A percentile compares a stretch with the other conserved stretches of the same genome.
phyloP scores from a whole-genome alignment of 2,797 vertebrate genomes.

The Cygnus olor region DNA sequence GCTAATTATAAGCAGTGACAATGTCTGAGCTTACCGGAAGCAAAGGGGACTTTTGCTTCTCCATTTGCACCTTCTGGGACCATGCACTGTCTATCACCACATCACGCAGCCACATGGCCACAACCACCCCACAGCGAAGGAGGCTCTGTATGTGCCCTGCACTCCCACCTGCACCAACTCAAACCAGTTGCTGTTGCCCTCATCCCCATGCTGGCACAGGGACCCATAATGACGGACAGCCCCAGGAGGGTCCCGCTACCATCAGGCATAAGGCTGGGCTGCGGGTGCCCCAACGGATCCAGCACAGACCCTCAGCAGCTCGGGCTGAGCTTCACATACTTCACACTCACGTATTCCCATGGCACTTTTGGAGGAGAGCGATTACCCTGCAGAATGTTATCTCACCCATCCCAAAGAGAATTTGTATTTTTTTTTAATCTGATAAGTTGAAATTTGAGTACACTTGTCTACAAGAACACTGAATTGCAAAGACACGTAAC shows the following conservation, averaged over 20 bases:
- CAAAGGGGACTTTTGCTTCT: background rate
- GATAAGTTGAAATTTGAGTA: conserved; percentile 44
- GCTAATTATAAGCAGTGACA: background rate
- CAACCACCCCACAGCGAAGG: background rate
- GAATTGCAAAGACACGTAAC: conserved; percentile 56
- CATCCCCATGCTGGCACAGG: accelerated
- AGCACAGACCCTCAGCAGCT: background rate
- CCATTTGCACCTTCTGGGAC: background rate
- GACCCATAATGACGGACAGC: background rate
- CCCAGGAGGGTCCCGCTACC: background rate
- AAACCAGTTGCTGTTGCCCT: background rate
- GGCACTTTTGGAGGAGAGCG: background rate
- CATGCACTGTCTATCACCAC: accelerated
- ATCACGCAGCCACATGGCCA: background rate
- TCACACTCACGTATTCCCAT: background rate
- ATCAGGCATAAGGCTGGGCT: background rate
- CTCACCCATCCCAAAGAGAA: conserved; percentile 10
- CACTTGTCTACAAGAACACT: conserved; percentile 2
- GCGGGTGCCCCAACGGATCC: background rate
- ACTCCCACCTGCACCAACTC: background rate
- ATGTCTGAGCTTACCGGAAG: background rate
- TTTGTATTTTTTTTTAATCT: conserved; percentile 56
- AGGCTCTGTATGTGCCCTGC: accelerated
- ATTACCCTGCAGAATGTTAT: background rate
- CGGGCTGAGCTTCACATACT: background rate